phyloP scores from a whole-genome alignment of 2,113 vertebrate species.

The Fukomys damarensis region DNA sequence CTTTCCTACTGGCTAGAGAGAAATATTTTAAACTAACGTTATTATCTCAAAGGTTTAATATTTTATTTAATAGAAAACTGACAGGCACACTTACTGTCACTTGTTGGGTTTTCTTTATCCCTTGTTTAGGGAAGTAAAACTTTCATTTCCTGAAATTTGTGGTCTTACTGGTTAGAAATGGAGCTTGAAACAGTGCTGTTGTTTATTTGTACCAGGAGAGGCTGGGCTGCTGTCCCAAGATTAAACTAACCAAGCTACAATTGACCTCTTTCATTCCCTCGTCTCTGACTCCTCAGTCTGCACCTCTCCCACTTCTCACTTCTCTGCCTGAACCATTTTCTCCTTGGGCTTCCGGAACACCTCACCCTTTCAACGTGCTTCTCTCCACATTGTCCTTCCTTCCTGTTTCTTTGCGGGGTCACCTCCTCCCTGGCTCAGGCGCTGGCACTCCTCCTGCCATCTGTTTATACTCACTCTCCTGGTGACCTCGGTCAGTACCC shows the following conservation, averaged over 20 bases:
- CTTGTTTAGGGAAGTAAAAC: not conserved
- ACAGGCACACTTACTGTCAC: not conserved
- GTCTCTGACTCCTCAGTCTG: not conserved
- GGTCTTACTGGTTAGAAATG: not conserved
- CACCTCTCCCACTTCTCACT: not conserved
- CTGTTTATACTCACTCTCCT: not conserved
- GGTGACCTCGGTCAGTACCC: not conserved
- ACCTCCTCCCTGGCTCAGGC: not conserved
- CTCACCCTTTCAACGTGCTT: not conserved
- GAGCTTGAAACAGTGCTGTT: not conserved
- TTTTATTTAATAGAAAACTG: not conserved
- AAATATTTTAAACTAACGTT: not conserved
- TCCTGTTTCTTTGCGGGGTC: not conserved
- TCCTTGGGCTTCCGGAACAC: not conserved
- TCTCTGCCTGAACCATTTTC: not conserved
- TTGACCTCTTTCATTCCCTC: not conserved
- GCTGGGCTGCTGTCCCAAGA: not conserved
- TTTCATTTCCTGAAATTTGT: conserved; percentile 4
- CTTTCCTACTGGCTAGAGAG: not conserved
- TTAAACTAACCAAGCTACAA: not conserved
- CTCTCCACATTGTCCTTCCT: not conserved
- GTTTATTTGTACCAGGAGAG: not conserved
- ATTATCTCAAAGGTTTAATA: not conserved
- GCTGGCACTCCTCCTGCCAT: not conserved
- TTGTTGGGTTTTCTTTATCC: not conserved